Evolutionary conservation across 2,113 vertebrate genomes (phyloP).

Genomic region (Cephalopholis sonnerati): DNA sequence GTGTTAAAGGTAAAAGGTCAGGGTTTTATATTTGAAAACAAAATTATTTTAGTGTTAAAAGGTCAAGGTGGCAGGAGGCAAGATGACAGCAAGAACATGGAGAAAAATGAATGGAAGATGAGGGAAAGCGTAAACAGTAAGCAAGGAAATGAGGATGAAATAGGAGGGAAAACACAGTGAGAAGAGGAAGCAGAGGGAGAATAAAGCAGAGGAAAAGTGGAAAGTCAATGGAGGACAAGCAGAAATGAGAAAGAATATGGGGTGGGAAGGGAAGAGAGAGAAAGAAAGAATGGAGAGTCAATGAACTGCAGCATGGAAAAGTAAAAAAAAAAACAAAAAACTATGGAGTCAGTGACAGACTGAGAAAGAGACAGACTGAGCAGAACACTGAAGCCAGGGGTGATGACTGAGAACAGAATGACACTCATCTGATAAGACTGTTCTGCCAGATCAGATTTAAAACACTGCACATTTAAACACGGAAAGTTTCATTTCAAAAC

Average conservation of each 20-base stretch:
- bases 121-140: neutral
- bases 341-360: neutral
- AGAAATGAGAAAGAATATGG: constrained; percentile 5
- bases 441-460: constrained; percentile 29
- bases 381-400: constrained; percentile 22
- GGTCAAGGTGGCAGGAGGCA: neutral
- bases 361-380: constrained; percentile 20
- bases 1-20: constrained; percentile 14
- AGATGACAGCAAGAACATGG: neutral
- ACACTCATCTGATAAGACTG: constrained; percentile 26
- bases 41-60: constrained; percentile 4
- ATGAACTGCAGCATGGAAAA: constrained; percentile 24
- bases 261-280: constrained; percentile 14
- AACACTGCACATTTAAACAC: neutral
- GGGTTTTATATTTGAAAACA: constrained; percentile 1
- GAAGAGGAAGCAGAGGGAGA: neutral
- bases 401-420: constrained; percentile 24
- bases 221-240: neutral
- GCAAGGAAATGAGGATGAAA: constrained; percentile 26
- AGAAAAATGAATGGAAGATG: neutral
- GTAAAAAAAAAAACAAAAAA: constrained; percentile 21
- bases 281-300: constrained; percentile 26
- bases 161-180: neutral
- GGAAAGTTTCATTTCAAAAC: constrained; percentile 44
- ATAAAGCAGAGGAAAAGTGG: constrained; percentile 18